These are phyloP conservation scores for Halisarca cf. caerulea DNA, from an alignment of 37 sponge, comb jelly and placozoan genomes.

Conservation along the genomic window DNA sequence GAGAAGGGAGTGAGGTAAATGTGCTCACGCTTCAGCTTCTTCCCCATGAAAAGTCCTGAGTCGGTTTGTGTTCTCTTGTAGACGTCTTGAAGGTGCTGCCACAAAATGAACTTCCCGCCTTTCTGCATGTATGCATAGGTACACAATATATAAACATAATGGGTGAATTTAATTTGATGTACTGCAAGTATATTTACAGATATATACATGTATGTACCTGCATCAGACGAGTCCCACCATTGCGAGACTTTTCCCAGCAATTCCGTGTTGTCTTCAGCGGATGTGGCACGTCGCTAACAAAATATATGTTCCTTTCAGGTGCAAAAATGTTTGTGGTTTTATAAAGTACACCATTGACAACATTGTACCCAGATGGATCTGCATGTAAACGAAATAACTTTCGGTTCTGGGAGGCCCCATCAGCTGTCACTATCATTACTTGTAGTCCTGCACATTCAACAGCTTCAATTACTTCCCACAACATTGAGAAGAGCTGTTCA, in stretches of 20 bases:
- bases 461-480: constrained; percentile 7
- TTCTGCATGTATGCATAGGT: background rate
- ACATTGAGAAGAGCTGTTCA: background rate
- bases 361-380: background rate
- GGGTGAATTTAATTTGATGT: too few species aligned
- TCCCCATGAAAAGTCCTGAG: constrained; percentile 12
- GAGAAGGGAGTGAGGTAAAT: background rate
- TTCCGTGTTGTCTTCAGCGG: constrained; percentile 21
- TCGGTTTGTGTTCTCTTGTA: background rate
- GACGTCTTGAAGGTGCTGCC: background rate
- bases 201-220: too few species aligned
- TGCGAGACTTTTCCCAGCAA: constrained; percentile 19
- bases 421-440: background rate
- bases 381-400: background rate
- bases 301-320: background rate
- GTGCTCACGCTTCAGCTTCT: constrained; percentile 2
- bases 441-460: background rate
- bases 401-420: background rate
- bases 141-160: too few species aligned
- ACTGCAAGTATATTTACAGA: too few species aligned
- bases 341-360: background rate
- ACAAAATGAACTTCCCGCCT: background rate
- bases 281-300: constrained; percentile 25
- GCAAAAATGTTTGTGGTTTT: background rate
- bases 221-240: background rate